A percentile compares a stretch with the other conserved stretches of the same genome.
phyloP scores from a whole-genome alignment of 2,113 vertebrate genomes.

The Notechis scutatus region DNA sequence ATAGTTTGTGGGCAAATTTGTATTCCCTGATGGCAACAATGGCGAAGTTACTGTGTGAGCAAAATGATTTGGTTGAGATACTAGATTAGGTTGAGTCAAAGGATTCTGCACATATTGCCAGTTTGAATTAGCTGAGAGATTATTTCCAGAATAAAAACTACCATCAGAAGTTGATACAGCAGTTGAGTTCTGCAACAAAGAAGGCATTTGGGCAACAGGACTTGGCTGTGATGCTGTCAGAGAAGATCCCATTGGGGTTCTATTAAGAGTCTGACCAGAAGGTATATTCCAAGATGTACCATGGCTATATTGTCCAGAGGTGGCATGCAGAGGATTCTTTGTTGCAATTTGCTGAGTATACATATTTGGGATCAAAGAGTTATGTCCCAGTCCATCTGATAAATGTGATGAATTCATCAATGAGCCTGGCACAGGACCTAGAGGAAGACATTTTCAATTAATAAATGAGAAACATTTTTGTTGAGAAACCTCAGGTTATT shows the following conservation, averaged over 20 bases:
- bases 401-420: slow-evolving; percentile 69
- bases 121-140: slow-evolving; percentile 62
- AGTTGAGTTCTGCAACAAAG: slow-evolving; percentile 68
- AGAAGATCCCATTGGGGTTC: slow-evolving; percentile 68
- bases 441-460: slow-evolving; percentile 28
- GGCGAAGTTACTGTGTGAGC: slow-evolving; percentile 58
- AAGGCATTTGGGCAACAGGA: slow-evolving; percentile 58
- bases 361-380: slow-evolving; percentile 68
- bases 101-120: slow-evolving; percentile 78
- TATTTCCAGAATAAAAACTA: slow-evolving; percentile 71
- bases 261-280: slow-evolving; percentile 72
- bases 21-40: slow-evolving; percentile 50
- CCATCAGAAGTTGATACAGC: slow-evolving; percentile 69
- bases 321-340: slow-evolving; percentile 73
- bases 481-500: background rate
- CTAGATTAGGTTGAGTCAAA: slow-evolving; percentile 51
- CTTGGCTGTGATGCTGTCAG: slow-evolving; percentile 54
- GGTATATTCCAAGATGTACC: slow-evolving; percentile 73
- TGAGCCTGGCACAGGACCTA: slow-evolving; percentile 87
- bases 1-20: slow-evolving; percentile 62
- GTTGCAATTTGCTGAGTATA: slow-evolving; percentile 70
- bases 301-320: slow-evolving; percentile 73
- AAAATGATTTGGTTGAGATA: slow-evolving; percentile 69
- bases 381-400: slow-evolving; percentile 68
- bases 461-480: background rate